A percentile compares a stretch with the other conserved stretches of the same genome.
Conservation (phyloP, 2,113 vertebrate genomes). For the Hassar affinis region DNA sequence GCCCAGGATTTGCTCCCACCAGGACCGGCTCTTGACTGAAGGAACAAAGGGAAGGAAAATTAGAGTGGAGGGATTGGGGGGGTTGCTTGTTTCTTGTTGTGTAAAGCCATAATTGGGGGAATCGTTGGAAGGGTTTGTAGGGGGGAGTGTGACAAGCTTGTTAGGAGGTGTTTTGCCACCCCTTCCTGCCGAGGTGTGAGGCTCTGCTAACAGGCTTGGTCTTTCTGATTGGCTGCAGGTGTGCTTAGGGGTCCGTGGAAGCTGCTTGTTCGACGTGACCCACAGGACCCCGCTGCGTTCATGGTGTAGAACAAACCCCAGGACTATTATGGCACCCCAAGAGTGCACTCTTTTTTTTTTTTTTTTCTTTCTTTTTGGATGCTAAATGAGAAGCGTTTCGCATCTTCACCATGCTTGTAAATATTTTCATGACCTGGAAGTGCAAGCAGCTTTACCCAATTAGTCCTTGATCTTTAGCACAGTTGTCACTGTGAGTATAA, state of each 20-base stretch:
- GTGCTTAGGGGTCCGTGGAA: slow-evolving; percentile 16
- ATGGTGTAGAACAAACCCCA: slow-evolving; percentile 37
- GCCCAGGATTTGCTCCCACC: neutral
- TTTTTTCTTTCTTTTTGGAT: slow-evolving; percentile 39
- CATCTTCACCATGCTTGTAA: slow-evolving; percentile 38
- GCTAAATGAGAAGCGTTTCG: slow-evolving; percentile 36
- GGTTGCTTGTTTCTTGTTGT: slow-evolving; percentile 27
- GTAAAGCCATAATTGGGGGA: slow-evolving; percentile 39
- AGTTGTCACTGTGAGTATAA: neutral
- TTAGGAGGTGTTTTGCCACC: slow-evolving; percentile 48
- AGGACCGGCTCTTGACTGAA: slow-evolving; percentile 13
- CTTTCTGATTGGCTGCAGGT: slow-evolving; percentile 55
- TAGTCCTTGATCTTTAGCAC: neutral
- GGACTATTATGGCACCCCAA: slow-evolving; percentile 40
- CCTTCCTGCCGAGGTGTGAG: slow-evolving; percentile 43
- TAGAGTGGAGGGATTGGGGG: neutral
- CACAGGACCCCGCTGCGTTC: slow-evolving; percentile 41
- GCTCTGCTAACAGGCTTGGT: slow-evolving; percentile 19
- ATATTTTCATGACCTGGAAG: slow-evolving; percentile 21
- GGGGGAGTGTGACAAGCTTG: slow-evolving; percentile 36
- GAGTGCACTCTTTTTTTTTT: slow-evolving; percentile 26
- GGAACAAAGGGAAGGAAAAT: slow-evolving; percentile 41
- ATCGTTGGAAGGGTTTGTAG: slow-evolving; percentile 35
- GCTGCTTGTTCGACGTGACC: slow-evolving; percentile 34
- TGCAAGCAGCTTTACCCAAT: neutral